Evolutionary conservation across 2,113 vertebrate genomes (phyloP).

Genomic region (Microtus pennsylvanicus): DNA sequence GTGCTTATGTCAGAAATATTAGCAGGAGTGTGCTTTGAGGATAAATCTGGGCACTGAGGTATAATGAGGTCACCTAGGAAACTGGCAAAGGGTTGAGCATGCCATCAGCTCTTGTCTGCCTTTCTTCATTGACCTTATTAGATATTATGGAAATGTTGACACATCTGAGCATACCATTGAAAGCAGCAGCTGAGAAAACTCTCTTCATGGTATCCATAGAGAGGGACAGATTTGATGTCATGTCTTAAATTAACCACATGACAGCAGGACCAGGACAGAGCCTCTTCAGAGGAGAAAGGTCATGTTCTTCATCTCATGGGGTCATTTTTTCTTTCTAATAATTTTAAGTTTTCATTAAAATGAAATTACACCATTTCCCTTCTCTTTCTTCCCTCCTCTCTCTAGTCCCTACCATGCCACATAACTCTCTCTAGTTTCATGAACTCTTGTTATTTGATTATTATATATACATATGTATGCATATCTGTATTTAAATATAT

Average conservation of each 20-base stretch:
- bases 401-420: not conserved
- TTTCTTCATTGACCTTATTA: conserved; percentile 31
- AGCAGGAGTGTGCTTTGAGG: not conserved
- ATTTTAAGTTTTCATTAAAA: not conserved
- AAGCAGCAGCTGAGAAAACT: conserved; percentile 13
- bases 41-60: not conserved
- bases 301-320: not conserved
- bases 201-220: not conserved
- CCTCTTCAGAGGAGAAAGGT: not conserved
- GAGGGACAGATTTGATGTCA: not conserved
- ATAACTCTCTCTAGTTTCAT: not conserved
- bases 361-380: not conserved
- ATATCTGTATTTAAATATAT: too few species aligned
- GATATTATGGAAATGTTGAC: not conserved
- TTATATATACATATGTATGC: not conserved
- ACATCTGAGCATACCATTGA: not conserved
- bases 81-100: conserved; percentile 18
- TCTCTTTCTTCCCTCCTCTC: not conserved
- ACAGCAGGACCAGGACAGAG: not conserved
- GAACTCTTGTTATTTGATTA: not conserved
- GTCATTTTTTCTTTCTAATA: not conserved
- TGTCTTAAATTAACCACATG: not conserved
- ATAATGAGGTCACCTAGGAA: conserved; percentile 28
- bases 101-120: not conserved
- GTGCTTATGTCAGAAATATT: conserved; percentile 45